Evolutionary conservation across 2,888 invertebrate genomes (phyloP).

Genomic region (Trichacis sp.): DNA sequence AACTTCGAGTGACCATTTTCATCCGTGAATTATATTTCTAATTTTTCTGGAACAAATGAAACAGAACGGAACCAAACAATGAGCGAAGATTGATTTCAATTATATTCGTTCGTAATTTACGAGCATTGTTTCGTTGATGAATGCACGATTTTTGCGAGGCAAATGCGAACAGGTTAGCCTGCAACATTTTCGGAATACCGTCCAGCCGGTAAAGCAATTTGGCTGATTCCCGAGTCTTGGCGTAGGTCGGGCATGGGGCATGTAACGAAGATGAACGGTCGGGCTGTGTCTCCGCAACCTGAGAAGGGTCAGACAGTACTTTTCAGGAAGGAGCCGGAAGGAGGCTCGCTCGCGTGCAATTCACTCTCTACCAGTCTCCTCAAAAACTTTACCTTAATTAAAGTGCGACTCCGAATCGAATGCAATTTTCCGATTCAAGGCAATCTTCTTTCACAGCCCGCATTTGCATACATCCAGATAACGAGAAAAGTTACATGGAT

Average conservation of each 20-base stretch:
- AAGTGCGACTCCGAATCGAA: neutral
- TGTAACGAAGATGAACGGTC: slow-evolving; percentile 31
- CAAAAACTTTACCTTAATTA: neutral
- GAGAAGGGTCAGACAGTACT: slow-evolving; percentile 17
- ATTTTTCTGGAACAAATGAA: no score
- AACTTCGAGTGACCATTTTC: no score
- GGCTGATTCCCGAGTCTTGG: slow-evolving; percentile 18
- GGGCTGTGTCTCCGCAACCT: slow-evolving; percentile 23
- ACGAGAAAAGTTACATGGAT: no score
- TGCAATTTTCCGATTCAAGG: neutral
- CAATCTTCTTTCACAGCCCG: no score
- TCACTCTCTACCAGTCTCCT: neutral
- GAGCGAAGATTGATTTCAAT: no score
- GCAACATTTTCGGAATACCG: slow-evolving; percentile 7
- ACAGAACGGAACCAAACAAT: no score
- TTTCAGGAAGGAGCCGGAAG: neutral
- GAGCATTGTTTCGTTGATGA: neutral
- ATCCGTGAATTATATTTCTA: no score
- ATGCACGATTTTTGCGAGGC: neutral
- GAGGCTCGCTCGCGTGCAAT: neutral
- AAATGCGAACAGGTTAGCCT: neutral
- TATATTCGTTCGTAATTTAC: no score
- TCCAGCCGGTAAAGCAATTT: slow-evolving; percentile 18
- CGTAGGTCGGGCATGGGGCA: slow-evolving; percentile 30
- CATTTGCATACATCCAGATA: no score